phyloP scores from a whole-genome alignment of 2,888 invertebrate species.

The Corythucha ciliata region DNA sequence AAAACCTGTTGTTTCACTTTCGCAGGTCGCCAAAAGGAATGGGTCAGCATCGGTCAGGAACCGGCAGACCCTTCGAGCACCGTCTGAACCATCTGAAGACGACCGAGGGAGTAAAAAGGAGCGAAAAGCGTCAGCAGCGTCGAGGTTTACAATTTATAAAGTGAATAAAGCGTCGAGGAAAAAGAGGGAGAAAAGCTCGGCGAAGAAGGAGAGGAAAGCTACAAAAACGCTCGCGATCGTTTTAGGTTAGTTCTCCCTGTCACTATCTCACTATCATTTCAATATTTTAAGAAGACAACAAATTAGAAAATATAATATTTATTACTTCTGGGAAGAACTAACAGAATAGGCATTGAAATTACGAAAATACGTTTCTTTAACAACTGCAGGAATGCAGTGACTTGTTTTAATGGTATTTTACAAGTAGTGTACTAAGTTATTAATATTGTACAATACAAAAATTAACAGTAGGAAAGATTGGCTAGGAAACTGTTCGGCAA shows the following conservation, averaged over 20 bases:
- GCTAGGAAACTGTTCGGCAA: no score
- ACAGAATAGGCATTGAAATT: no score
- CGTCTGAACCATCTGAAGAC: constrained; percentile 36
- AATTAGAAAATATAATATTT: no score
- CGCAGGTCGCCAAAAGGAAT: constrained; percentile 36
- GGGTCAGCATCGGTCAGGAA: constrained; percentile 36
- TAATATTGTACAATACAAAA: no score
- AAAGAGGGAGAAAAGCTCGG: constrained; percentile 87
- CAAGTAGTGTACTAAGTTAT: no score
- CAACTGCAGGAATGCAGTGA: no score
- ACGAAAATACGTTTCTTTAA: neutral
- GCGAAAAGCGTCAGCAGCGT: constrained; percentile 53
- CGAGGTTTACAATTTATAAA: constrained; percentile 73
- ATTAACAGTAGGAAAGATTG: no score
- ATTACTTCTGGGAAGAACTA: no score
- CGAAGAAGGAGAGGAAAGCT: constrained; percentile 91
- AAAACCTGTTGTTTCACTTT: no score
- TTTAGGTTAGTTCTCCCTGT: constrained; percentile 62
- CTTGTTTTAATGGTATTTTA: no score
- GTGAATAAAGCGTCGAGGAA: constrained; percentile 90
- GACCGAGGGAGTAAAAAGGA: constrained; percentile 55
- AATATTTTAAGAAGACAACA: no score
- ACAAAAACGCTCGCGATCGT: constrained; percentile 98
- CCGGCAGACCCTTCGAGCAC: constrained; percentile 34
- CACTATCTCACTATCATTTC: no score